phyloP scores from a whole-genome alignment of 2,113 vertebrate species.

The Silurus meridionalis region DNA sequence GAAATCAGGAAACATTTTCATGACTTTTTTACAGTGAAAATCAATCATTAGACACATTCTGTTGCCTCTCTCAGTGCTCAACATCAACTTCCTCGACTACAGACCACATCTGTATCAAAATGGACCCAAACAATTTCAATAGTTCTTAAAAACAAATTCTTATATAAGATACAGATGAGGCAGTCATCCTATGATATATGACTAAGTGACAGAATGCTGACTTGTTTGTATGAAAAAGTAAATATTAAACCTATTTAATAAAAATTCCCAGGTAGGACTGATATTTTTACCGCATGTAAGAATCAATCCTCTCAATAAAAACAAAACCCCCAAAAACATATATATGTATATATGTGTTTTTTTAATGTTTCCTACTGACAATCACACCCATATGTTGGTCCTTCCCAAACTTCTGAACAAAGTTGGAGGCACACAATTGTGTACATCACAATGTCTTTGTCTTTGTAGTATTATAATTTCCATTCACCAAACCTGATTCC shows the following conservation, averaged over 20 bases:
- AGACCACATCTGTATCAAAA: background rate
- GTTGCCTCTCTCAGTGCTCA: background rate
- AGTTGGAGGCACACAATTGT: background rate
- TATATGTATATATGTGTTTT: too few relatives aligned
- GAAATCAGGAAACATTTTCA: background rate
- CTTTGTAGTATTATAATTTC: background rate
- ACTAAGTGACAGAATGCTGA: too few relatives aligned
- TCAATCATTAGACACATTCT: conserved; percentile 45
- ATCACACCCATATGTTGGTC: too few relatives aligned
- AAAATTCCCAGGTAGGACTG: too few relatives aligned
- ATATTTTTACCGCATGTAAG: too few relatives aligned
- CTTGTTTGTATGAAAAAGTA: too few relatives aligned
- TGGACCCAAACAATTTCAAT: background rate
- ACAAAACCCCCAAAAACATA: too few relatives aligned
- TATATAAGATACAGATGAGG: too few relatives aligned
- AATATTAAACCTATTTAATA: too few relatives aligned
- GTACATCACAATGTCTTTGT: background rate
- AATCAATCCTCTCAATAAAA: too few relatives aligned
- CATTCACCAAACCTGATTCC: background rate
- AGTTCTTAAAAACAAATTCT: background rate
- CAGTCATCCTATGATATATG: too few relatives aligned
- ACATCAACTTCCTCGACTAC: background rate
- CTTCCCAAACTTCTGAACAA: background rate
- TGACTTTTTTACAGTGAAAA: conserved; percentile 7
- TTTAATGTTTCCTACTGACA: too few relatives aligned